These are phyloP conservation scores for Acleris emargana DNA, from an alignment of 2,888 invertebrate species.

Conservation along the genomic window DNA sequence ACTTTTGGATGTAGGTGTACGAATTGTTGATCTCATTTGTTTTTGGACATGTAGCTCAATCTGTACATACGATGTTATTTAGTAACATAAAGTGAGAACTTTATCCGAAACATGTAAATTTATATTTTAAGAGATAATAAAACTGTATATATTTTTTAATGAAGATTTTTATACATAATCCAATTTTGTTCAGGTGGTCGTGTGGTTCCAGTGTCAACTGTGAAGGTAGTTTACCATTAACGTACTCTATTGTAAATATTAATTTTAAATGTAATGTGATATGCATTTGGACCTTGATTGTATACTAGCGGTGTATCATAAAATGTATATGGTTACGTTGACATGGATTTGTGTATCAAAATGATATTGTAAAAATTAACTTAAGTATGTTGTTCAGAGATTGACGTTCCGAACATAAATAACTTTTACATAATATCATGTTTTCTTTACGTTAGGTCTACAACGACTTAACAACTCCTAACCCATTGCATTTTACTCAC, in stretches of 20 bases:
- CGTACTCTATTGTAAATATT: slow-evolving; percentile 71
- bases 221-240: slow-evolving; percentile 53
- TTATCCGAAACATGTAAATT: slow-evolving; percentile 70
- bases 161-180: slow-evolving; percentile 76
- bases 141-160: slow-evolving; percentile 77
- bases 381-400: slow-evolving; percentile 78
- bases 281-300: slow-evolving; percentile 75
- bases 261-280: slow-evolving; percentile 72
- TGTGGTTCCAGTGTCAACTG: slow-evolving; percentile 66
- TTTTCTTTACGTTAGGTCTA: slow-evolving; percentile 35
- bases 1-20: slow-evolving; percentile 56
- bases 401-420: slow-evolving; percentile 79
- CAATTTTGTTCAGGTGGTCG: slow-evolving; percentile 69
- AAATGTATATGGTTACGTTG: slow-evolving; percentile 79
- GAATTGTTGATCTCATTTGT: slow-evolving; percentile 82
- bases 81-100: slow-evolving; percentile 64
- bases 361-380: slow-evolving; percentile 79
- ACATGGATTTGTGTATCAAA: slow-evolving; percentile 77
- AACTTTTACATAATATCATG: slow-evolving; percentile 72
- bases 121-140: slow-evolving; percentile 72
- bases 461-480: background rate
- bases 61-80: slow-evolving; percentile 63
- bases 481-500: no score
- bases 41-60: slow-evolving; percentile 79
- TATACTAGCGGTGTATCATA: slow-evolving; percentile 71